Evolutionary conservation across 2,888 invertebrate species (phyloP), one percentile per base, ranked within the genome.

Genomic region (Polyommatus icarus): DNA sequence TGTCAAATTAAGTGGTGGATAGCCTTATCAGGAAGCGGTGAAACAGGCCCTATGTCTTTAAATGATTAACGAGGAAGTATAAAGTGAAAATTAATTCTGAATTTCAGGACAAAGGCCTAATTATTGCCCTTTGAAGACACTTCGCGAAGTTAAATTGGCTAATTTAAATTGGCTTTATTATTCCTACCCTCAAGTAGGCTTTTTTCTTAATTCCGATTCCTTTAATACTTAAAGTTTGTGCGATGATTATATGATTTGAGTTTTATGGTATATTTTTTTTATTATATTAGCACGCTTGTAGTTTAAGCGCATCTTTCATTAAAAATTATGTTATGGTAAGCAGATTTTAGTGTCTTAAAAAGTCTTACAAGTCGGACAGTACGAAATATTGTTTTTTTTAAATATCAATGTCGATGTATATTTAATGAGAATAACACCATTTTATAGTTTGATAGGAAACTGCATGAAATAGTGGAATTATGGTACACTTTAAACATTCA

Each of bases 121-220:
- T 91, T 89, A 90, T 87, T 86, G 86, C 86, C 86, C 87, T 89
- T 89, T 88, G 87, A 88, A 83, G 81, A 81, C 82, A 85, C 83
- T 85, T 84, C 76, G 59, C 78, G 79, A 83, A 87, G 83, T 88
- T 87, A 78, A n/a, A n/a, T n/a, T n/a, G 84, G 87, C 84, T 87
- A 87, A 90, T 89, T 89, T 86, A 84, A 87, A 87, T 85, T 79
- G 81, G 82, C 83, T 85, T 88, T 86, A 88, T 90, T 89, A 88
- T 84, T 84, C 76, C 79, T 54, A 75, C 32, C 54, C 75, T 75
- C 54, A 75, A 80, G 29, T 80, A 75, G 40, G 61, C 71, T 80
- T 84, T 82, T 78, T 82, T 80, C 79, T 79, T 76, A 77, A 71
- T 78, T 78, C 76, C 72, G 46, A 79, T 80, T 76, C 78, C 78